A percentile compares a stretch with the other conserved stretches of the same genome.
Conservation (phyloP, 2,888 invertebrate species). For the Bruchidius siliquastri region DNA sequence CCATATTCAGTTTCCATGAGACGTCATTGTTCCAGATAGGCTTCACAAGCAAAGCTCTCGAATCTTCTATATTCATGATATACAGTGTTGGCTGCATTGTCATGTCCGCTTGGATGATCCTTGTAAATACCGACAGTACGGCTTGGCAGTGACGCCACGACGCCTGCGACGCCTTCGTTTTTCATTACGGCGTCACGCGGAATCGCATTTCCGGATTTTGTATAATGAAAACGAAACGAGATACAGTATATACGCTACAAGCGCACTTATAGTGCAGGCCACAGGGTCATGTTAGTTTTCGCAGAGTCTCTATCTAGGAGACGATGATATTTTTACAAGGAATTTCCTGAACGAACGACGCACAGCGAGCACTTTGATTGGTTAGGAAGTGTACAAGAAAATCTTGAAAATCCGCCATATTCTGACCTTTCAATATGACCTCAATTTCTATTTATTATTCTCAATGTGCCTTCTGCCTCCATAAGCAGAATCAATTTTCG, state of each 20-base stretch:
- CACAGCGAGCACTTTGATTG: too few relatives aligned
- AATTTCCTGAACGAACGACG: too few relatives aligned
- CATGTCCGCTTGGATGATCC: conserved; percentile 15
- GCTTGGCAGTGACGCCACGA: background rate
- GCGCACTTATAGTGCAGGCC: background rate
- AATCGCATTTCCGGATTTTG: background rate
- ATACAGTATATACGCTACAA: background rate
- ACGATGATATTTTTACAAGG: too few relatives aligned
- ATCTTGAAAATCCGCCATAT: too few relatives aligned
- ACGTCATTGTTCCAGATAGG: background rate
- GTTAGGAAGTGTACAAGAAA: too few relatives aligned
- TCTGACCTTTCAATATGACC: too few relatives aligned
- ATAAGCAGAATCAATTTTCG: too few relatives aligned
- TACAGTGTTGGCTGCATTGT: conserved; percentile 20
- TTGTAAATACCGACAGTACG: conserved; percentile 18
- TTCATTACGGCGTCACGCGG: background rate
- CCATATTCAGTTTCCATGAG: too few relatives aligned
- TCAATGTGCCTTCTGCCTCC: too few relatives aligned
- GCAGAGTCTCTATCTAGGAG: too few relatives aligned
- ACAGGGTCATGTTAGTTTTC: too few relatives aligned
- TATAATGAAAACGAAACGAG: background rate
- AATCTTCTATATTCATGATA: conserved; percentile 23
- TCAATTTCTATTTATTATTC: too few relatives aligned
- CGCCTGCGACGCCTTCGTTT: background rate
- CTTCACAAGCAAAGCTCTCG: background rate